phyloP scores from a whole-genome alignment of 92 coral and sea anemone genomes.

The Palythoa grandis region DNA sequence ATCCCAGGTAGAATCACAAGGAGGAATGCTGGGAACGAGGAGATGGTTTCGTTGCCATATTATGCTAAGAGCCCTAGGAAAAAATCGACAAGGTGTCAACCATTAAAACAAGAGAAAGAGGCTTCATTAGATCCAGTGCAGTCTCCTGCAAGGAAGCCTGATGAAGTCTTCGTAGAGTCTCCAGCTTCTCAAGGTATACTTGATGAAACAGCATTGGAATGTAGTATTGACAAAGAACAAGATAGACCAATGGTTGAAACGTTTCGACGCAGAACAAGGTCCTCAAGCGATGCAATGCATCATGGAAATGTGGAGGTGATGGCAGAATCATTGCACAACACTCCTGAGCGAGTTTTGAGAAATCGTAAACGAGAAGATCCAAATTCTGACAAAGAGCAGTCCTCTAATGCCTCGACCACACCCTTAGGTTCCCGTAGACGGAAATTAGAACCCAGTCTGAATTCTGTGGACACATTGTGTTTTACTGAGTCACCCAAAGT shows the following conservation, averaged over 20 bases:
- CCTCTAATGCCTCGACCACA: not conserved
- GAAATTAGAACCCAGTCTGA: slow-evolving; percentile 2
- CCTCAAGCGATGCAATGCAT: slow-evolving; percentile 25
- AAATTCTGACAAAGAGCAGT: slow-evolving; percentile 2
- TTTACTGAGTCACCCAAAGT: slow-evolving; percentile 1
- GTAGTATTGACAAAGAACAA: not conserved
- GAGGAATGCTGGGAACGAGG: slow-evolving; percentile 1
- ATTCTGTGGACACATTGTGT: not conserved
- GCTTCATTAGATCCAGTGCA: not conserved
- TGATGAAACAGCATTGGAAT: not conserved
- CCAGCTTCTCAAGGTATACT: not conserved
- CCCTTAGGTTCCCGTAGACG: slow-evolving; percentile 33
- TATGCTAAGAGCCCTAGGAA: slow-evolving; percentile 27
- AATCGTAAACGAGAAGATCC: slow-evolving; percentile 22
- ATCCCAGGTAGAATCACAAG: slow-evolving; percentile 25
- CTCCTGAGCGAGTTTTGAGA: slow-evolving; percentile 42
- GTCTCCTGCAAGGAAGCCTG: not conserved
- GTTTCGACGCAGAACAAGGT: slow-evolving; percentile 38
- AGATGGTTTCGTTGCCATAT: slow-evolving; percentile 30
- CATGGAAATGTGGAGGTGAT: slow-evolving; percentile 2
- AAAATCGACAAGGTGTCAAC: not conserved
- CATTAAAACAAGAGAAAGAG: not conserved
- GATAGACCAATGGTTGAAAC: slow-evolving; percentile 15
- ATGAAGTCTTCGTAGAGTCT: not conserved
- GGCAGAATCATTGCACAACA: slow-evolving; percentile 4